Percentiles rank a stretch among this genome's conserved stretches.
These are phyloP conservation scores for Phaethon lepturus DNA, from an alignment of 2,113 vertebrate species.

Conservation along the genomic window DNA sequence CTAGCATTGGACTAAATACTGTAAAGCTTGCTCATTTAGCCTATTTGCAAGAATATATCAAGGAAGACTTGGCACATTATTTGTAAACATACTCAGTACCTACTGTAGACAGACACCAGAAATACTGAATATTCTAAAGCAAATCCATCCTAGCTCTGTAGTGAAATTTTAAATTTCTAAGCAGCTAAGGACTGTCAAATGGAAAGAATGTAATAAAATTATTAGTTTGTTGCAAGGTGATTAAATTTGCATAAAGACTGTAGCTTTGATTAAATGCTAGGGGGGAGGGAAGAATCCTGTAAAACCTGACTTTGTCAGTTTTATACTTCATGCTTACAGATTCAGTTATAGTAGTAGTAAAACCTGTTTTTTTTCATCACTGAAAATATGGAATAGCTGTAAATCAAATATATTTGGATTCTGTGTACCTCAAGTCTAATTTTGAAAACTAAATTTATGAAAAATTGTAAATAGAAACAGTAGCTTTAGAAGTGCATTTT, in stretches of 20 bases:
- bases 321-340: conserved; percentile 6
- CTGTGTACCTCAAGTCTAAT: neutral
- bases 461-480: neutral
- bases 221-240: conserved; percentile 49
- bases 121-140: neutral
- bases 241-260: conserved; percentile 61
- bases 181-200: conserved; percentile 43
- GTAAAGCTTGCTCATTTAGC: neutral
- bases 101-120: neutral
- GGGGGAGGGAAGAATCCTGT: neutral
- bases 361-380: neutral
- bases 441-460: conserved; percentile 27
- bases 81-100: neutral
- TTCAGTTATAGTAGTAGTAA: neutral
- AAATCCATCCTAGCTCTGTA: neutral
- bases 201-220: conserved; percentile 44
- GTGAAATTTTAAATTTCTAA: conserved; percentile 31
- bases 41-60: neutral
- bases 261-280: conserved; percentile 57
- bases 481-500: neutral
- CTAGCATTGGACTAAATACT: neutral
- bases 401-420: neutral
- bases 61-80: neutral
- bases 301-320: neutral
- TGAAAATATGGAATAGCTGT: conserved; percentile 3